These are phyloP conservation scores for Conger conger DNA, from an alignment of 2,113 vertebrate genomes.

Conservation along the genomic window DNA sequence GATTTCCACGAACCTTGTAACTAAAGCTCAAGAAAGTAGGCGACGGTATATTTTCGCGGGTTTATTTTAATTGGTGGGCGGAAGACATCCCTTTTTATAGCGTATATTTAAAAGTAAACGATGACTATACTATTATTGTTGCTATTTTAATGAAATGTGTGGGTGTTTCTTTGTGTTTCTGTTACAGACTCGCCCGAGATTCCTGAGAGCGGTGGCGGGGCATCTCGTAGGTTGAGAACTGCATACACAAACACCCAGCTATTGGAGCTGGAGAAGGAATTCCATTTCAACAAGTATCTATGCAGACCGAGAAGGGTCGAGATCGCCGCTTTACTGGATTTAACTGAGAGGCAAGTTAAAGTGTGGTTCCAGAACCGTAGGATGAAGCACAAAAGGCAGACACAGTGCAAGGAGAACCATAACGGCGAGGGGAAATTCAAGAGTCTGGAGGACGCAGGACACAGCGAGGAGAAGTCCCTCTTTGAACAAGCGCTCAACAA, in stretches of 20 bases:
- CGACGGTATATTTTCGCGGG: neutral
- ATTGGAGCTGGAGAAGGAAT: slow-evolving; percentile 97
- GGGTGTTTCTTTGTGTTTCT: slow-evolving; percentile 52
- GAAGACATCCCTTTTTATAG: neutral
- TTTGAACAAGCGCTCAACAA: slow-evolving; percentile 77
- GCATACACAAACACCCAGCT: slow-evolving; percentile 98
- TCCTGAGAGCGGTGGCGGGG: slow-evolving; percentile 74
- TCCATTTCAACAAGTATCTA: slow-evolving; percentile 98
- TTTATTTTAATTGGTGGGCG: slow-evolving; percentile 12
- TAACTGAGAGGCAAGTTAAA: slow-evolving; percentile 97
- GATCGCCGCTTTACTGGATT: slow-evolving; percentile 90
- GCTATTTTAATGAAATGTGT: slow-evolving; percentile 35
- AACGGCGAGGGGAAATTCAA: slow-evolving; percentile 83
- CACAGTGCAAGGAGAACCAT: slow-evolving; percentile 94
- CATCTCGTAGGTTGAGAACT: slow-evolving; percentile 89
- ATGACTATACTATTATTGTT: neutral
- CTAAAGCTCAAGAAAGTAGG: neutral
- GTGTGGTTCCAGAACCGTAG: slow-evolving; percentile 98
- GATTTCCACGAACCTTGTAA: slow-evolving; percentile 58
- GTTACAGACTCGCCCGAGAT: slow-evolving; percentile 85
- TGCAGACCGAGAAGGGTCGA: slow-evolving; percentile 94
- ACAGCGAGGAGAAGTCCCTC: slow-evolving; percentile 79
- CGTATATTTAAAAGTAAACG: neutral
- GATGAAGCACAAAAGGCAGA: slow-evolving; percentile 98
- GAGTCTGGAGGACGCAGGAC: slow-evolving; percentile 76